Evolutionary conservation across 2,888 invertebrate genomes (phyloP).

Genomic region (Drosophila subquinaria): DNA sequence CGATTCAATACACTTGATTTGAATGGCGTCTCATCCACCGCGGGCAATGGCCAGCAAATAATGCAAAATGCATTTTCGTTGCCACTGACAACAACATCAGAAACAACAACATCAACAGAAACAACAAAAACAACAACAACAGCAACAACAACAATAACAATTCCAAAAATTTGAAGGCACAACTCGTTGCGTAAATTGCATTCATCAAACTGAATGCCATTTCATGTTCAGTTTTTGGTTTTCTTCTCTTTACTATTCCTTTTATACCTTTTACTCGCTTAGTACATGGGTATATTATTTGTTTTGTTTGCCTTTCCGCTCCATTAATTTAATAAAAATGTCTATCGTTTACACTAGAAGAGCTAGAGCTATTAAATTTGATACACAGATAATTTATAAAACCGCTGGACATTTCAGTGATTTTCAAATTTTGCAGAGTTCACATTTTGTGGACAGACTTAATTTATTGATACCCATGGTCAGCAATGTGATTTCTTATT

Average conservation of each 20-base stretch:
- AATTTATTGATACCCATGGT: too few relatives aligned
- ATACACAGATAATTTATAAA: neutral
- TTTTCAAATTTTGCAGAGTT: neutral
- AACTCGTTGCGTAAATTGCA: constrained; percentile 68
- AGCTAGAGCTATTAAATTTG: neutral
- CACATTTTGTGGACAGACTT: too few relatives aligned
- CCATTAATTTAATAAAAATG: neutral
- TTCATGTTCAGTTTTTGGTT: constrained; percentile 18
- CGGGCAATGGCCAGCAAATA: constrained; percentile 64
- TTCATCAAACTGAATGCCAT: constrained; percentile 58
- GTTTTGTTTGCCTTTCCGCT: neutral
- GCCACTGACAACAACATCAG: constrained; percentile 34
- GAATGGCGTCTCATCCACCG: constrained; percentile 35
- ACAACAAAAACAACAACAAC: constrained; percentile 3
- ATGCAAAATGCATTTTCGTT: constrained; percentile 55
- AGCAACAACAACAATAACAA: constrained; percentile 7
- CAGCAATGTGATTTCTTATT: too few relatives aligned
- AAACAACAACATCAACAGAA: constrained; percentile 12
- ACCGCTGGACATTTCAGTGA: neutral
- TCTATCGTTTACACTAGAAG: neutral
- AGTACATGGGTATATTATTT: neutral
- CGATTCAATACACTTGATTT: constrained; percentile 49
- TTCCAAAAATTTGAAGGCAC: constrained; percentile 38
- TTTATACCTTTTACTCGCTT: neutral
- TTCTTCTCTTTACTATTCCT: neutral